Evolutionary conservation across 1,140 invertebrate species (phyloP).

Genomic region (Drosophila carrolli): DNA sequence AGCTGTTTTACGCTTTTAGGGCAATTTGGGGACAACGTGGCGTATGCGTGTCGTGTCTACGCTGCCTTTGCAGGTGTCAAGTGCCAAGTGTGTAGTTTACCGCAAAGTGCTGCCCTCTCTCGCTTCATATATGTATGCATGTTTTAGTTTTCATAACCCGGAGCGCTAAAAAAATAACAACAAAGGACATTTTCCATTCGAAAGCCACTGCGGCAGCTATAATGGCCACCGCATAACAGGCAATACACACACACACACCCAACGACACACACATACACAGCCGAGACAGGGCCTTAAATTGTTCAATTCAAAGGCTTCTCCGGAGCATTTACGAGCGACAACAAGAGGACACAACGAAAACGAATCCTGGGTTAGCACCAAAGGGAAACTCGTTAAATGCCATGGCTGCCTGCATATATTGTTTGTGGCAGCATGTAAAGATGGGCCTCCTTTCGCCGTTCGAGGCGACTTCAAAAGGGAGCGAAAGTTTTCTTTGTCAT

Average conservation of each 20-base stretch:
- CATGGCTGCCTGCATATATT: constrained; percentile 26
- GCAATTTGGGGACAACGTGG: constrained; percentile 40
- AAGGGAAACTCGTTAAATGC: constrained; percentile 46
- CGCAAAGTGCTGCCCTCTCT: constrained; percentile 31
- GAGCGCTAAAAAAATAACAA: constrained; percentile 54
- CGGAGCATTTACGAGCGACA: constrained; percentile 48
- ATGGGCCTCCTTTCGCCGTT: constrained; percentile 12
- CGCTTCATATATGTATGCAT: constrained; percentile 12
- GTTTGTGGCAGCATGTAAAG: constrained; percentile 24
- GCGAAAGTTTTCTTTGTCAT: constrained; percentile 45
- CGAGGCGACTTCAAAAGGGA: constrained; percentile 25
- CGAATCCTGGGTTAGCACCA: constrained; percentile 8
- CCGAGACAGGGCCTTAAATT: constrained; percentile 45
- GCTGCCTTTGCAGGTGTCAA: constrained; percentile 54
- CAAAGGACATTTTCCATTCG: constrained; percentile 41
- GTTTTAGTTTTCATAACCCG: constrained; percentile 60
- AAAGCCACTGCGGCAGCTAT: constrained; percentile 56
- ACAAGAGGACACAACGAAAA: constrained; percentile 12
- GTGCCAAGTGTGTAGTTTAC: constrained; percentile 62
- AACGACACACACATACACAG: background rate
- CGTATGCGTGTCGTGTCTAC: constrained; percentile 43
- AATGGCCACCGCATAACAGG: constrained; percentile 36
- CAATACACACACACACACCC: background rate
- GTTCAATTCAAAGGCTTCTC: constrained; percentile 55
- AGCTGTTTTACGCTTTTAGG: constrained; percentile 54